Conservation (phyloP, 1,140 invertebrate genomes). For the Anadara kagoshimensis region DNA sequence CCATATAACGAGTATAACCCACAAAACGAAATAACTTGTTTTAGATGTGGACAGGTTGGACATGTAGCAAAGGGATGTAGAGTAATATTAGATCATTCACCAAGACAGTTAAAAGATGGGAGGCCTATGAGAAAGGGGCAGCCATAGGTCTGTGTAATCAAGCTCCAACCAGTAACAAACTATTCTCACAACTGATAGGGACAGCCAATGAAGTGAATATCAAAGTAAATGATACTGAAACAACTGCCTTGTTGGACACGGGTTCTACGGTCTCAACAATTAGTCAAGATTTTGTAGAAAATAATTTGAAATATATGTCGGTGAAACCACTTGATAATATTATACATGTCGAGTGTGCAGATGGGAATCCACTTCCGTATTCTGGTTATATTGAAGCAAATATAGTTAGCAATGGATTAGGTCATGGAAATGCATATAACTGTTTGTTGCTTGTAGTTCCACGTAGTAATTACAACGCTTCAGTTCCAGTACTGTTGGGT, state of each 20-base stretch:
- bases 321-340: not conserved
- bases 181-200: constrained; percentile 10
- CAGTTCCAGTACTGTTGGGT: constrained; percentile 9
- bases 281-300: constrained; percentile 9
- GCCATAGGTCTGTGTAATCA: not conserved
- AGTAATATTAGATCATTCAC: not conserved
- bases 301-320: not conserved
- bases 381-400: constrained; percentile 14
- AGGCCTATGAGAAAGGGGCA: constrained; percentile 15
- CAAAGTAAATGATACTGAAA: not conserved
- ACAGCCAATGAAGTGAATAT: not conserved
- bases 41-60: constrained; percentile 27
- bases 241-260: constrained; percentile 8
- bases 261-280: constrained; percentile 26
- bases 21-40: constrained; percentile 8
- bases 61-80: constrained; percentile 23
- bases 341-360: constrained; percentile 22
- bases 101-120: constrained; percentile 11
- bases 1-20: not conserved
- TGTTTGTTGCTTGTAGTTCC: constrained; percentile 13
- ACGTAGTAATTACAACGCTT: not conserved
- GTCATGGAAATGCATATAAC: not conserved
- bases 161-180: not conserved
- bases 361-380: constrained; percentile 11
- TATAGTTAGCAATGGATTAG: not conserved